Percentiles rank a stretch among this genome's conserved stretches.
Conservation (phyloP, 1,140 invertebrate genomes). For the Lordiphosa collinella region DNA sequence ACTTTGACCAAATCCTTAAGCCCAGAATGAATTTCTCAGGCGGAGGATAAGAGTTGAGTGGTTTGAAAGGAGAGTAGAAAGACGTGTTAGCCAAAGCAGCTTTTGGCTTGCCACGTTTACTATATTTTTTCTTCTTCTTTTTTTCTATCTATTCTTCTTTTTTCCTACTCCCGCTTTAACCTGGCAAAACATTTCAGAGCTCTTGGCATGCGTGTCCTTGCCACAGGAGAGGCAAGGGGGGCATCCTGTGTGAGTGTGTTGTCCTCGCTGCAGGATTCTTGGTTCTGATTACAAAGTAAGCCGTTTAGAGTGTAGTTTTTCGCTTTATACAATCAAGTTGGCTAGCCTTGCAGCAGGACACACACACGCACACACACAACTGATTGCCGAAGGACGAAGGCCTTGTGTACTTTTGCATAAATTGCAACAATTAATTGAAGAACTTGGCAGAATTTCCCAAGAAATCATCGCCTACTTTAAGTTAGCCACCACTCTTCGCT, state of each 20-base stretch:
- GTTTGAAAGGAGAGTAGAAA: slow-evolving; percentile 2
- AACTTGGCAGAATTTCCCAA: not conserved
- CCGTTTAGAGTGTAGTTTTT: slow-evolving; percentile 48
- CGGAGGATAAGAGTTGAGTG: slow-evolving; percentile 27
- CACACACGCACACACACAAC: slow-evolving; percentile 11
- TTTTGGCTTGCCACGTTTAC: slow-evolving; percentile 10
- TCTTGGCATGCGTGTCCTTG: slow-evolving; percentile 15
- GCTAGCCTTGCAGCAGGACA: slow-evolving; percentile 12
- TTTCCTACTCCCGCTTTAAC: not conserved
- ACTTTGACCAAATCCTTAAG: slow-evolving; percentile 33
- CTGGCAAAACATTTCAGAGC: slow-evolving; percentile 11
- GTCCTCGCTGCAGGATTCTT: slow-evolving; percentile 31
- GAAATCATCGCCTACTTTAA: not conserved
- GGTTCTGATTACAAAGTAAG: slow-evolving; percentile 70
- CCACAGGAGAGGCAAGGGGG: not conserved
- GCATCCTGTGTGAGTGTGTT: slow-evolving; percentile 23
- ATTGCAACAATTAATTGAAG: too few species aligned
- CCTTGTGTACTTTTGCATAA: too few species aligned
- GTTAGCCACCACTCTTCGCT: not conserved
- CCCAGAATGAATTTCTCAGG: slow-evolving; percentile 43
- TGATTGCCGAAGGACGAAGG: slow-evolving; percentile 21
- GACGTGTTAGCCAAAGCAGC: slow-evolving; percentile 21
- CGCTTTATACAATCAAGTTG: slow-evolving; percentile 60
- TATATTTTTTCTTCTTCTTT: slow-evolving; percentile 1
- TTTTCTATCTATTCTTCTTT: not conserved